Evolutionary conservation across 2,888 invertebrate species (phyloP).

Genomic region (Bombylius discolor): DNA sequence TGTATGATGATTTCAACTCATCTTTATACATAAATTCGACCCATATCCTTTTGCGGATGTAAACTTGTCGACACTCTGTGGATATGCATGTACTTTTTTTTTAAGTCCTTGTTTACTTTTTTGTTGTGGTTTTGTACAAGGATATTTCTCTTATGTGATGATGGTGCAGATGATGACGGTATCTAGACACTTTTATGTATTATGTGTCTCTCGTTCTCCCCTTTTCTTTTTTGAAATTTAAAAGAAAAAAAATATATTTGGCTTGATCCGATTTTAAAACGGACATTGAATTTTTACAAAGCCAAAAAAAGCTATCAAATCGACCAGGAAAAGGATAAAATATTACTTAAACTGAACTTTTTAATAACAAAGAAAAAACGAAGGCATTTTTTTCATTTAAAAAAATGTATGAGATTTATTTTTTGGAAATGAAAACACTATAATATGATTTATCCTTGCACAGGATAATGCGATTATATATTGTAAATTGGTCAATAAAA

Average conservation of each 20-base stretch:
- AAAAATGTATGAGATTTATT: too few relatives aligned
- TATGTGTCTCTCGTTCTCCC: too few relatives aligned
- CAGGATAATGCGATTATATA: slow-evolving; percentile 13
- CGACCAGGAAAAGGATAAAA: too few relatives aligned
- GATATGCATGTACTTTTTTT: background rate
- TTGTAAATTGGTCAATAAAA: slow-evolving; percentile 14
- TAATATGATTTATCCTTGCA: slow-evolving; percentile 9
- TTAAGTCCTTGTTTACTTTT: slow-evolving; percentile 2
- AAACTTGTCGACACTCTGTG: slow-evolving; percentile 8
- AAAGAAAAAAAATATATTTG: background rate
- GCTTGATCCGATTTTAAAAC: background rate
- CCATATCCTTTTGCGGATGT: slow-evolving; percentile 6
- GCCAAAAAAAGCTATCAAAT: too few relatives aligned
- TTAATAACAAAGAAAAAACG: too few relatives aligned
- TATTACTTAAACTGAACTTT: too few relatives aligned
- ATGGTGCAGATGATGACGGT: too few relatives aligned
- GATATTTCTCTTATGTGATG: background rate
- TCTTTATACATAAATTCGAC: background rate
- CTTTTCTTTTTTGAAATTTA: too few relatives aligned
- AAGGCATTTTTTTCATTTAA: too few relatives aligned
- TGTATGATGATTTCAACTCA: too few relatives aligned
- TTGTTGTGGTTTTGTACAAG: background rate
- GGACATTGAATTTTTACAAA: too few relatives aligned
- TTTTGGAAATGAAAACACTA: background rate
- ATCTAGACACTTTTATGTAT: too few relatives aligned